These are phyloP conservation scores for Pangasius sanitwongsei DNA, from an alignment of 2,797 vertebrate genomes.

Conservation along the genomic window DNA sequence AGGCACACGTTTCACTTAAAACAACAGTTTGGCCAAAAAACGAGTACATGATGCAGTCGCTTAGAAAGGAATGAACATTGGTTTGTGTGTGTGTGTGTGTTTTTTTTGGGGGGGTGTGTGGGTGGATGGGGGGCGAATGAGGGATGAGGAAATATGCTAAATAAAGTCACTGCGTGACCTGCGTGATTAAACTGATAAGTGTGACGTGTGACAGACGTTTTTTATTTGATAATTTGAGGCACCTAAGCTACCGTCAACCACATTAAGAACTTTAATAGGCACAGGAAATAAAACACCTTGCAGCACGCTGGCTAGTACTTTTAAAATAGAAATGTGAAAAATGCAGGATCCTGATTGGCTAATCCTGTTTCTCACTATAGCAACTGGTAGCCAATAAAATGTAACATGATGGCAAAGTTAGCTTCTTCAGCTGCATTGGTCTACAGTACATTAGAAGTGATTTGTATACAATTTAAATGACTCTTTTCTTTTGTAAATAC, in stretches of 20 bases:
- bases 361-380: background rate
- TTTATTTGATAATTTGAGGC: background rate
- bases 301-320: background rate
- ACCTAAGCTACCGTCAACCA: background rate
- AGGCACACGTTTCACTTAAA: too few relatives aligned
- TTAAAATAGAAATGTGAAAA: background rate
- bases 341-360: background rate
- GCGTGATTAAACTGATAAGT: background rate
- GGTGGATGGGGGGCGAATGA: too few relatives aligned
- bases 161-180: background rate
- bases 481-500: background rate
- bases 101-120: accelerated
- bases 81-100: too few relatives aligned
- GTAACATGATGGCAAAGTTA: background rate
- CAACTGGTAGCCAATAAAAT: background rate
- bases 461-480: background rate
- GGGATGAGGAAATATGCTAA: background rate
- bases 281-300: background rate
- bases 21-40: background rate
- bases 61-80: background rate
- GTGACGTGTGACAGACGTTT: background rate
- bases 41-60: background rate
- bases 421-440: background rate
- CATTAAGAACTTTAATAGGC: background rate
- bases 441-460: background rate